These are phyloP conservation scores for Dastarcus helophoroides DNA, from an alignment of 2,888 invertebrate genomes.

Conservation along the genomic window DNA sequence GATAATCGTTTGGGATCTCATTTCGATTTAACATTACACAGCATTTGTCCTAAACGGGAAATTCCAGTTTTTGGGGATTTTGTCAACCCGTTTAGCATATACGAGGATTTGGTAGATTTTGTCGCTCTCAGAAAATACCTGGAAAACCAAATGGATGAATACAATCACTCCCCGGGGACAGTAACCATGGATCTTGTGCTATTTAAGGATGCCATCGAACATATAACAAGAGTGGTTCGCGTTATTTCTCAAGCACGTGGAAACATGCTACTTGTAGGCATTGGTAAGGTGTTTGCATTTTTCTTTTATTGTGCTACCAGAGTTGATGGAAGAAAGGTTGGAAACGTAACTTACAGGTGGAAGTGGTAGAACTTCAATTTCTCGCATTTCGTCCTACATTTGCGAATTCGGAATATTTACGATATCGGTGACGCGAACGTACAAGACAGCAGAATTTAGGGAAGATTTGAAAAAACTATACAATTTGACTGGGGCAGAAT, in stretches of 20 bases:
- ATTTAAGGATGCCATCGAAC: constrained; percentile 78
- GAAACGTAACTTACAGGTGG: constrained; percentile 47
- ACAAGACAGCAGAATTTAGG: constrained; percentile 63
- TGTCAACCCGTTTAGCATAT: constrained; percentile 62
- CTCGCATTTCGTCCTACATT: constrained; percentile 66
- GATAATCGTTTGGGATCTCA: constrained; percentile 64
- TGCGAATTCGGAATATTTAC: constrained; percentile 68
- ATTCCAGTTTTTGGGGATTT: constrained; percentile 70
- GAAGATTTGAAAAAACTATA: constrained; percentile 74
- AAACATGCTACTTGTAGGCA: constrained; percentile 73
- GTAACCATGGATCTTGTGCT: constrained; percentile 72
- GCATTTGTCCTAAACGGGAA: constrained; percentile 60
- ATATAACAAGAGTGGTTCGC: constrained; percentile 69
- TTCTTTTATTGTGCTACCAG: too few relatives aligned
- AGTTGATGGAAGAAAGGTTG: neutral
- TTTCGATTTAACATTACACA: constrained; percentile 71
- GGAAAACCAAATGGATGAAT: constrained; percentile 54
- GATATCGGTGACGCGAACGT: constrained; percentile 69
- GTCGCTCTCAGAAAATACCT: constrained; percentile 45
- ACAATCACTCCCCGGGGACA: constrained; percentile 69
- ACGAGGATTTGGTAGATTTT: constrained; percentile 66
- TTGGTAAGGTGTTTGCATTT: constrained; percentile 43
- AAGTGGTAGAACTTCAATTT: constrained; percentile 71
- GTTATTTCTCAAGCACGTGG: constrained; percentile 77
- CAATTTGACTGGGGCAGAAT: constrained; percentile 59